phyloP scores from a whole-genome alignment of 2,888 invertebrate genomes.

The Nasonovia ribisnigri region DNA sequence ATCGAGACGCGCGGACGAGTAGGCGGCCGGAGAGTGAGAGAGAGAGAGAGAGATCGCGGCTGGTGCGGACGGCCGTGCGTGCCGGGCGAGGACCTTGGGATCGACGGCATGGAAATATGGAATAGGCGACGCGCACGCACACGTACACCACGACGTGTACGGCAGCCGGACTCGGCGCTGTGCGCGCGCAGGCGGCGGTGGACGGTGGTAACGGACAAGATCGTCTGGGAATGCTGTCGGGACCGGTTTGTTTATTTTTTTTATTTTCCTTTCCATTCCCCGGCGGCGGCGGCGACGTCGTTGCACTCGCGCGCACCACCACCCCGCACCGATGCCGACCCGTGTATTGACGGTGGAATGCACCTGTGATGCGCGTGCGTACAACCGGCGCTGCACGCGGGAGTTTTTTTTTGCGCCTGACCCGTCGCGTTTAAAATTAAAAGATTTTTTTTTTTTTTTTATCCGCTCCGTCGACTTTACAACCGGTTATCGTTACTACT shows the following conservation, averaged over 20 bases:
- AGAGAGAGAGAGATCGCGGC: too few species aligned
- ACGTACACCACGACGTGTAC: background rate
- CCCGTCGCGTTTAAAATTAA: background rate
- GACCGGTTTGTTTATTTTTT: conserved; percentile 54
- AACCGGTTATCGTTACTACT: background rate
- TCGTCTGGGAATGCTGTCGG: conserved; percentile 63
- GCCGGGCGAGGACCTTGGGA: conserved; percentile 32
- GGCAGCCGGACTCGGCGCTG: background rate
- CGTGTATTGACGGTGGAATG: conserved; percentile 27
- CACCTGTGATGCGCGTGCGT: conserved; percentile 14
- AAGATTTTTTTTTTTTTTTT: background rate
- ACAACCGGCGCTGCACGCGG: background rate
- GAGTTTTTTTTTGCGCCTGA: conserved; percentile 19
- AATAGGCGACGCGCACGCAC: background rate
- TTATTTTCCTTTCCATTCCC: conserved; percentile 53
- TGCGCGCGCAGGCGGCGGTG: conserved; percentile 36
- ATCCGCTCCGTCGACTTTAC: conserved; percentile 1
- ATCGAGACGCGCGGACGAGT: background rate
- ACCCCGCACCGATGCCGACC: background rate
- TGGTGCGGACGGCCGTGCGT: background rate
- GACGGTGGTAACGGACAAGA: conserved; percentile 61
- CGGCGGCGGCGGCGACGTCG: conserved; percentile 18
- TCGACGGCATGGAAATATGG: background rate
- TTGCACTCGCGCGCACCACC: conserved; percentile 39
- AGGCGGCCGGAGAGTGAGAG: background rate